A percentile compares a stretch with the other conserved stretches of the same genome.
Conservation (phyloP, 2,888 invertebrate species). For the Elmis aenea region DNA sequence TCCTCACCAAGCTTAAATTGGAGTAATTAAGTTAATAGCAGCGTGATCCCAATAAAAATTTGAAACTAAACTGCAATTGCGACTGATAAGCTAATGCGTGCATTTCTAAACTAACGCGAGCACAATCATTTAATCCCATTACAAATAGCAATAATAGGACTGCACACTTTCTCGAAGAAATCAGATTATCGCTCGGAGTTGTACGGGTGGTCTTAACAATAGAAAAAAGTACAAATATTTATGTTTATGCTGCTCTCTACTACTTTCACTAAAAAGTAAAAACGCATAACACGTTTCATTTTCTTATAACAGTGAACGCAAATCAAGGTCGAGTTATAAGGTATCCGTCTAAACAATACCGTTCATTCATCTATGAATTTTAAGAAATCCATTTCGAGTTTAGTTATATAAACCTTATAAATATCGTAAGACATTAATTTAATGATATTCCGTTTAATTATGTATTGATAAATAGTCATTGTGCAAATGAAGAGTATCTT, state of each 20-base stretch:
- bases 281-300: conserved; percentile 31
- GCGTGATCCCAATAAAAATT: background rate
- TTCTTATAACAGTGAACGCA: conserved; percentile 24
- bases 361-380: too few species aligned
- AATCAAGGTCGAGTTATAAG: conserved; percentile 28
- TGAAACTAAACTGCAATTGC: background rate
- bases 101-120: conserved; percentile 1
- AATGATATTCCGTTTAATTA: too few species aligned
- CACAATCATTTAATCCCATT: conserved; percentile 1
- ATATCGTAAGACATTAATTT: too few species aligned
- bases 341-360: too few species aligned
- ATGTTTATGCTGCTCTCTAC: conserved; percentile 16
- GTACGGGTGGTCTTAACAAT: conserved; percentile 1
- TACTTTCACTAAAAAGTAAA: conserved; percentile 34
- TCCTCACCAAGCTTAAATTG: conserved; percentile 1
- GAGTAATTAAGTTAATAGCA: conserved; percentile 2
- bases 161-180: conserved; percentile 16
- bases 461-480: too few species aligned
- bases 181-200: conserved; percentile 13
- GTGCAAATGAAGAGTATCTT: too few species aligned
- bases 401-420: too few species aligned
- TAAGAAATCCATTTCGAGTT: too few species aligned
- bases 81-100: background rate
- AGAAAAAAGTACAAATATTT: conserved; percentile 9
- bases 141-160: background rate